Evolutionary conservation across 2,113 vertebrate genomes (phyloP).

Genomic region (Mastomys natalensis): DNA sequence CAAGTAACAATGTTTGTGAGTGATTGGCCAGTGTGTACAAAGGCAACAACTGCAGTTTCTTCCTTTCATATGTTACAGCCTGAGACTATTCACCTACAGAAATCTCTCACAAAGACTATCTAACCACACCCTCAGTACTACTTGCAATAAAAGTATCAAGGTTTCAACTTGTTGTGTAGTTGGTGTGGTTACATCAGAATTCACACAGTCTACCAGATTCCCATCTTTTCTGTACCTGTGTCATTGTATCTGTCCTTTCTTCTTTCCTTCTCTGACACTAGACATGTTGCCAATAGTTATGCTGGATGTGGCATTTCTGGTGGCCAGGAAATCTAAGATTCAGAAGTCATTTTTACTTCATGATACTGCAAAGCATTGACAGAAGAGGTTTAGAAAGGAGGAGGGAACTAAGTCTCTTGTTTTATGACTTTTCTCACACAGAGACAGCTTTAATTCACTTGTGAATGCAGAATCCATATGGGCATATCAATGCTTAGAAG

Average conservation of each 20-base stretch:
- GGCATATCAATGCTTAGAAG: neutral
- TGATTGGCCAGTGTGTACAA: neutral
- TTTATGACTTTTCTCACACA: neutral
- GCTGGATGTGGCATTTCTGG: too few species aligned
- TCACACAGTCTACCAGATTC: neutral
- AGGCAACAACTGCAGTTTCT: neutral
- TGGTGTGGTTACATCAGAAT: neutral
- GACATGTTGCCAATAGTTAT: neutral
- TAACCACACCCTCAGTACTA: neutral
- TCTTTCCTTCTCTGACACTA: neutral
- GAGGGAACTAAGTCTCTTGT: rapidly evolving
- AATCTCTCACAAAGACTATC: neutral
- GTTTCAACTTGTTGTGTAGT: neutral
- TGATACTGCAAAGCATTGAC: neutral
- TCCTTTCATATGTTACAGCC: neutral
- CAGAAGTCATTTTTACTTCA: neutral
- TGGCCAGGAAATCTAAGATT: neutral
- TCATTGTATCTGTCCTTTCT: neutral
- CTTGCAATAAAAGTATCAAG: neutral
- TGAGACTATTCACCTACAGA: neutral
- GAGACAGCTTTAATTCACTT: neutral
- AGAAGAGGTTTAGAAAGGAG: neutral
- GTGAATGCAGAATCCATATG: neutral
- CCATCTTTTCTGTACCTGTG: too few species aligned
- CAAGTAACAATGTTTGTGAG: neutral